Percentiles rank a stretch among this genome's conserved stretches.
These are phyloP conservation scores for Trichonephila clavipes DNA, from an alignment of 1,140 invertebrate species.

Conservation along the genomic window DNA sequence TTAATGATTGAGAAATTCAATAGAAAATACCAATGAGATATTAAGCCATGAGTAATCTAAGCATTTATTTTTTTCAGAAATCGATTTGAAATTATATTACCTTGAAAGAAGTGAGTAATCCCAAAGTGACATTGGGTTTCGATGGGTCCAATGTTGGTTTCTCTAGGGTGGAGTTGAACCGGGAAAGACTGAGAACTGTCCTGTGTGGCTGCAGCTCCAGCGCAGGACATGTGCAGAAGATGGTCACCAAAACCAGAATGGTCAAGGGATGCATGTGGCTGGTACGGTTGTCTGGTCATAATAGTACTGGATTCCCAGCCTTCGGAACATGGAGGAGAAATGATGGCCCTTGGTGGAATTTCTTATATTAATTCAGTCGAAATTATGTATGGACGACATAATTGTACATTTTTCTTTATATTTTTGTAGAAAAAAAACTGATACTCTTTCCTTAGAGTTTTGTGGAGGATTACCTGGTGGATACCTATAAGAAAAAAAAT, in stretches of 20 bases:
- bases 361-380: not conserved
- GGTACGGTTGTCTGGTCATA: not conserved
- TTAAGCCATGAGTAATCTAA: too few relatives aligned
- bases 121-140: slow-evolving; percentile 78
- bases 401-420: not conserved
- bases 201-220: slow-evolving; percentile 19
- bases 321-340: not conserved
- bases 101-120: slow-evolving; percentile 84
- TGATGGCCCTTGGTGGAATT: not conserved
- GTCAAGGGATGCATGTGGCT: slow-evolving; percentile 21
- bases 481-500: not conserved
- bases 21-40: too few relatives aligned
- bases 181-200: slow-evolving; percentile 32
- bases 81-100: not conserved
- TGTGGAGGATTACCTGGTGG: too few relatives aligned
- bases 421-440: not conserved
- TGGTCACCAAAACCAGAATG: slow-evolving; percentile 16
- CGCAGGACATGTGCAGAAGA: not conserved
- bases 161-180: not conserved
- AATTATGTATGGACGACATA: not conserved
- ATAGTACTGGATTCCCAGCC: not conserved
- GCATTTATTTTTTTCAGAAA: not conserved
- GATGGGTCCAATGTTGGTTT: not conserved
- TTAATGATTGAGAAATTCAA: too few relatives aligned
- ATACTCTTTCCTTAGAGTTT: not conserved